Evolutionary conservation across 2,113 vertebrate species (phyloP).

Genomic region (Podarcis muralis): DNA sequence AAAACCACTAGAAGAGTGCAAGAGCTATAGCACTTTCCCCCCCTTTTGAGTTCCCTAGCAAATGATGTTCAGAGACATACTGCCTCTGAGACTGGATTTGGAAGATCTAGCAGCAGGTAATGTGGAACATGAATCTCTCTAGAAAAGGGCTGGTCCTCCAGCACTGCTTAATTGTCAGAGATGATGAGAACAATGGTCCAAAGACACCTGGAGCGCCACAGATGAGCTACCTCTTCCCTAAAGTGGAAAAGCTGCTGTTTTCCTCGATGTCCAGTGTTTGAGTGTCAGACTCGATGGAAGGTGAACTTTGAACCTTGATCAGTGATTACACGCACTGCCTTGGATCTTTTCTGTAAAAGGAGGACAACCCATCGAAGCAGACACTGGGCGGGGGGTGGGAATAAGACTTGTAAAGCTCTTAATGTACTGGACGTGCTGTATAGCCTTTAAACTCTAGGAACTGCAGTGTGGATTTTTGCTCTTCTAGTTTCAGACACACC

Average conservation of each 20-base stretch:
- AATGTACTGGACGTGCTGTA: neutral
- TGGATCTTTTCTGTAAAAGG: neutral
- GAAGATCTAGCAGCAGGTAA: neutral
- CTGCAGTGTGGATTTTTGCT: neutral
- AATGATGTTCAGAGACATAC: neutral
- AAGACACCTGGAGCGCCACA: neutral
- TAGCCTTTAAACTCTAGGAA: neutral
- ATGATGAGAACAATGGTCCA: neutral
- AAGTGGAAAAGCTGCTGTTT: too few relatives aligned
- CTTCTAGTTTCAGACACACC: slow-evolving; percentile 88
- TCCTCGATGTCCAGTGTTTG: neutral
- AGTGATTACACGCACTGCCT: neutral
- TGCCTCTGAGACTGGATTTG: neutral
- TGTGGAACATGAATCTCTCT: neutral
- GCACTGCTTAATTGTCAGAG: neutral
- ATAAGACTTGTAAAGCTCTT: neutral
- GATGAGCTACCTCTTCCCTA: neutral
- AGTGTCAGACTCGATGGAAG: neutral
- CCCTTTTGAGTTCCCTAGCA: neutral
- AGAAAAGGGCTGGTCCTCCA: neutral
- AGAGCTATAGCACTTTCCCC: neutral
- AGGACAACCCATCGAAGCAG: too few relatives aligned
- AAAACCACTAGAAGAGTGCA: neutral
- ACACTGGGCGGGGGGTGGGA: accelerated
- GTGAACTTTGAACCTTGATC: neutral